Conservation (phyloP, 92 coral and sea anemone genomes). For the Chrysogorgia sp. region DNA sequence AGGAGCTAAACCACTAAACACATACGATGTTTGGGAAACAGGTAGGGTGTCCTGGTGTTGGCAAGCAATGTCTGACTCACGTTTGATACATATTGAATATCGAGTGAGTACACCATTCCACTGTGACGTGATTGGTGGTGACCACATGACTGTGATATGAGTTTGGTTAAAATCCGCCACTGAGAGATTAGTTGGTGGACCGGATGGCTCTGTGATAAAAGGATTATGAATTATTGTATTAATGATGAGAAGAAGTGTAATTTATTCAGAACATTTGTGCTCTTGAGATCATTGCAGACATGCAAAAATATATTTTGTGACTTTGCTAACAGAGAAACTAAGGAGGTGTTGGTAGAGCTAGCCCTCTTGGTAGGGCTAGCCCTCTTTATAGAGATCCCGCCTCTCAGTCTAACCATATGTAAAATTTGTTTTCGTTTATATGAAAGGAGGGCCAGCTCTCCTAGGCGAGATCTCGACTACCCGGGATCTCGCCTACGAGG, state of each 20-base stretch:
- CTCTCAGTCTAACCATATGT: no score
- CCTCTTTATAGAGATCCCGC: no score
- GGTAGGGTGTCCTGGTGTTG: not conserved
- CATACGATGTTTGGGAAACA: constrained; percentile 5
- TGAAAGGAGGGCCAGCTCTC: no score
- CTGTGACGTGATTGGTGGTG: not conserved
- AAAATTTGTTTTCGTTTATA: no score
- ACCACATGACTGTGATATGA: not conserved
- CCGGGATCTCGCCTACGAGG: no score
- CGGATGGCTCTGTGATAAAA: no score
- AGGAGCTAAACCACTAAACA: not conserved
- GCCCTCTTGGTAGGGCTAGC: no score
- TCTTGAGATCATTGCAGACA: not conserved
- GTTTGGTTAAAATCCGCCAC: not conserved
- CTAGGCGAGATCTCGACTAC: no score
- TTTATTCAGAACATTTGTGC: not conserved
- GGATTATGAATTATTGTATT: not conserved
- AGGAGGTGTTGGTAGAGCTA: no score
- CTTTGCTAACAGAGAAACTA: no score
- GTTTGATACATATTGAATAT: constrained; percentile 1
- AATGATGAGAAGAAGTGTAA: not conserved
- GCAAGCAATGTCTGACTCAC: not conserved
- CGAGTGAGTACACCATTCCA: constrained; percentile 23
- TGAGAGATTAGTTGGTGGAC: constrained; percentile 8
- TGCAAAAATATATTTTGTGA: no score